Percentiles rank a stretch among this genome's conserved stretches.
These are phyloP conservation scores for Pteruthius melanotis DNA, from an alignment of 2,113 vertebrate species.

Conservation along the genomic window DNA sequence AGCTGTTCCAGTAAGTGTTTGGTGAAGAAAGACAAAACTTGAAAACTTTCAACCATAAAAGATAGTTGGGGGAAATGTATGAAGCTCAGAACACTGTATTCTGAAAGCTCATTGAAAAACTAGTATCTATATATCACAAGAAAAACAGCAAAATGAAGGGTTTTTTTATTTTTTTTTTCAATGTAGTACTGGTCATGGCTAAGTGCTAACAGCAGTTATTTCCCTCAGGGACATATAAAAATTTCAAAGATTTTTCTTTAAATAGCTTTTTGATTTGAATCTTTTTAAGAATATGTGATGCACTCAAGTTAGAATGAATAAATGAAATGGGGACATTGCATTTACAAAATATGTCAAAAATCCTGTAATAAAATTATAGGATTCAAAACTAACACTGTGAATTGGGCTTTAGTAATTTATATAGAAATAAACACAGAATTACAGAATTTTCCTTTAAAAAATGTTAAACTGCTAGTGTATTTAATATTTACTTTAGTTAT, in stretches of 20 bases:
- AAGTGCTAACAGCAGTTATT: background rate
- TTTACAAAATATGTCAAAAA: background rate
- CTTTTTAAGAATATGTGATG: background rate
- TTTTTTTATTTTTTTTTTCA: background rate
- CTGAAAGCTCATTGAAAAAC: background rate
- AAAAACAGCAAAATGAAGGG: background rate
- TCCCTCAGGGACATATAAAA: background rate
- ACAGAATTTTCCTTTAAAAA: background rate
- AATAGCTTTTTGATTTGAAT: background rate
- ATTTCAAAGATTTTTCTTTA: background rate
- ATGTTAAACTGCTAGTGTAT: background rate
- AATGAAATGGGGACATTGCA: background rate
- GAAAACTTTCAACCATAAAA: background rate
- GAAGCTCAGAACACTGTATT: background rate
- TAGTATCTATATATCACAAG: background rate
- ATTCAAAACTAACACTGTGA: background rate
- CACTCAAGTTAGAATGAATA: background rate
- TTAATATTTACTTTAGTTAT: background rate
- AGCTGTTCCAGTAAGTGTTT: background rate
- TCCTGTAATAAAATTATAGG: background rate
- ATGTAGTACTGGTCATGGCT: background rate
- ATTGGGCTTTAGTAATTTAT: background rate
- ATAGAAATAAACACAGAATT: background rate
- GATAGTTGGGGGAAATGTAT: background rate
- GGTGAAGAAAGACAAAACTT: background rate